Evolutionary conservation across 2,113 vertebrate genomes (phyloP), one percentile per base, ranked within the genome.

Genomic region (Nothoprocta pentlandii): DNA sequence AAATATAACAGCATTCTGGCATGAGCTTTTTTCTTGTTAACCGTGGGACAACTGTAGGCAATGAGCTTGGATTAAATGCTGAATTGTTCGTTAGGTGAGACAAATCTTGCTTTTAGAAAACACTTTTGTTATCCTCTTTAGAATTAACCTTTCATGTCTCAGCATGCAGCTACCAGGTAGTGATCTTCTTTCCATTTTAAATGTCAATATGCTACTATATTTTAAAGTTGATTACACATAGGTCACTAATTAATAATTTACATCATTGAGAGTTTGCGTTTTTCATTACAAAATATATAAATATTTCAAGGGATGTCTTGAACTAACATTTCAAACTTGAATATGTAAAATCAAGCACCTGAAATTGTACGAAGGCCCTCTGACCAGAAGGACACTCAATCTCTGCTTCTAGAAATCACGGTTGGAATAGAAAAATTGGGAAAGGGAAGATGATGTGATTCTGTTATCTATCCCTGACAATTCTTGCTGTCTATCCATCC

Each of bases 391-490:
- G 34, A 84, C 17, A 9, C 19, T 16, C 62, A 20, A 82, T n/a
- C 26, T 87, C 68, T 77, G 10, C 61, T 90, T 77, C 62, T 21
- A 76, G 25, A 4, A 53, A 75, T 61, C 42, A n/a, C 42, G 82
- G 6, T 7, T 6, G 3, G 12, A 90, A 76, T 36, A n/a, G n/a
- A 11, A 66, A 80, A 54, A 34, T 0, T 1, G 0, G 41, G 5
- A 28, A 26, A 9, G 22, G 25, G 42, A 44, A 34, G 22, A n/a
- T 15, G 1, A 36, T 2, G 4, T 2, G 16, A 9, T 34, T 73
- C 12, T 61, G 36, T 3, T 42, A 13, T 25, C 0, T 4, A 26
- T 58, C 30, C 26, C 46, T 30, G 41, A 22, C 41, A 22, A 71
- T 41, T 39, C 12, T 8, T 25, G 6, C 12, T 21, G 12, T 8